Evolutionary conservation across 2,113 vertebrate species (phyloP).

Genomic region (Toxostoma redivivum): DNA sequence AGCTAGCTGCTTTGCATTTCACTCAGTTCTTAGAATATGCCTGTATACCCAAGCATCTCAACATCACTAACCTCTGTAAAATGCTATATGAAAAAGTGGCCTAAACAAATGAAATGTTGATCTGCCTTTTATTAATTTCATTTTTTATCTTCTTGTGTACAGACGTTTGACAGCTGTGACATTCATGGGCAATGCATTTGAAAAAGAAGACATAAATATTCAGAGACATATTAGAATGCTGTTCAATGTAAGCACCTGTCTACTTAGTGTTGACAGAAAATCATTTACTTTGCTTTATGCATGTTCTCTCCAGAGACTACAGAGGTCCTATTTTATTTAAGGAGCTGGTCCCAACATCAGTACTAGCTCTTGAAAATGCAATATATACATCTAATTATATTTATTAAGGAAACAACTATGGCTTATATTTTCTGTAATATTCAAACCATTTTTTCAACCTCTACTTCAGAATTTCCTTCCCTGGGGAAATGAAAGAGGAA

Average conservation of each 20-base stretch:
- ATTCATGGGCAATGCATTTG: slow-evolving; percentile 92
- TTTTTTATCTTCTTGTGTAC: slow-evolving; percentile 85
- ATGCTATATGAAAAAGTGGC: slow-evolving; percentile 49
- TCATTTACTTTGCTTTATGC: slow-evolving; percentile 93
- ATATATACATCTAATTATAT: slow-evolving; percentile 75
- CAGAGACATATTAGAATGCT: slow-evolving; percentile 95
- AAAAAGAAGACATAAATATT: slow-evolving; percentile 95
- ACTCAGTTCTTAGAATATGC: slow-evolving; percentile 31
- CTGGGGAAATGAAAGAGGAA: not conserved
- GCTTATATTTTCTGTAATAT: slow-evolving; percentile 72
- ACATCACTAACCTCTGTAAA: slow-evolving; percentile 20
- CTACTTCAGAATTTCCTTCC: slow-evolving; percentile 53
- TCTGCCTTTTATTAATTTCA: slow-evolving; percentile 91
- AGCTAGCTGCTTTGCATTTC: slow-evolving; percentile 33
- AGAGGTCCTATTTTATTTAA: slow-evolving; percentile 93
- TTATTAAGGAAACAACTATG: slow-evolving; percentile 74
- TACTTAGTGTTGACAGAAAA: slow-evolving; percentile 96
- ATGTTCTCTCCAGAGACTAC: slow-evolving; percentile 81
- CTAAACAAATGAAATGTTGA: slow-evolving; percentile 87
- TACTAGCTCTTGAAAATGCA: slow-evolving; percentile 69
- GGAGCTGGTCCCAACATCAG: slow-evolving; percentile 74
- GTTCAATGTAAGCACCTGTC: slow-evolving; percentile 97
- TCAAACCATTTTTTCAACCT: slow-evolving; percentile 66
- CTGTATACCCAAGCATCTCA: slow-evolving; percentile 24
- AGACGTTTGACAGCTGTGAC: slow-evolving; percentile 93